Conservation (phyloP, 1,140 invertebrate genomes). For the Mylabris phalerata region DNA sequence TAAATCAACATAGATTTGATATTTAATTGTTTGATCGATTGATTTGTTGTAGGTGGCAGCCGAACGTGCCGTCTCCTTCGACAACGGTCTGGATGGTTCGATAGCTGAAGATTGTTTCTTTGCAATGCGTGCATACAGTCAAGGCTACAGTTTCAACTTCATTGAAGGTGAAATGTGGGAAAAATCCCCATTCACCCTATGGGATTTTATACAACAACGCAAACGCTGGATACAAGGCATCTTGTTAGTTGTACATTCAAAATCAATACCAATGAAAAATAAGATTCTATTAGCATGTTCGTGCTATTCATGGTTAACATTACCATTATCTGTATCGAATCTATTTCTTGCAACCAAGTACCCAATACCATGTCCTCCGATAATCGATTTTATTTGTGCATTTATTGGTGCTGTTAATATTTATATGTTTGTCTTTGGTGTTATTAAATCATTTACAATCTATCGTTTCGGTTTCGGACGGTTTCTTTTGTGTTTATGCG, state of each 20-base stretch:
- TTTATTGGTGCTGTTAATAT: conserved; percentile 89
- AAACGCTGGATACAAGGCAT: conserved; percentile 97
- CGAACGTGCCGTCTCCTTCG: conserved; percentile 86
- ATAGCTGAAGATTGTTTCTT: conserved; percentile 98
- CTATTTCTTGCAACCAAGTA: conserved; percentile 72
- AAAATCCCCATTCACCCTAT: conserved; percentile 90
- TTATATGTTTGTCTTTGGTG: conserved; percentile 95
- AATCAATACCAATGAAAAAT: conserved; percentile 70
- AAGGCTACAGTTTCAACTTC: conserved; percentile 86
- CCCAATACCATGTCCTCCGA: conserved; percentile 77
- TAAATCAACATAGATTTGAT: too few species aligned
- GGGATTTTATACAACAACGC: conserved; percentile 92
- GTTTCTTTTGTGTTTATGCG: conserved; percentile 74
- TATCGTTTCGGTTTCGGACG: conserved; percentile 74
- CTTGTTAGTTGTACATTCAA: conserved; percentile 86
- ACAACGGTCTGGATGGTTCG: conserved; percentile 91
- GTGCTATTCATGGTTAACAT: conserved; percentile 89
- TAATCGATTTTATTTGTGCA: conserved; percentile 78
- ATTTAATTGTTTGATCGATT: not conserved
- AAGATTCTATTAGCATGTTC: conserved; percentile 83
- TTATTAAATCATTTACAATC: conserved; percentile 88
- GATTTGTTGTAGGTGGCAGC: conserved; percentile 66
- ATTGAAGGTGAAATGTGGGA: conserved; percentile 98
- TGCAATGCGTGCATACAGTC: conserved; percentile 83
- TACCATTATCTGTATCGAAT: conserved; percentile 88